phyloP scores from a whole-genome alignment of 2,888 invertebrate genomes.

The Drosophila borealis region DNA sequence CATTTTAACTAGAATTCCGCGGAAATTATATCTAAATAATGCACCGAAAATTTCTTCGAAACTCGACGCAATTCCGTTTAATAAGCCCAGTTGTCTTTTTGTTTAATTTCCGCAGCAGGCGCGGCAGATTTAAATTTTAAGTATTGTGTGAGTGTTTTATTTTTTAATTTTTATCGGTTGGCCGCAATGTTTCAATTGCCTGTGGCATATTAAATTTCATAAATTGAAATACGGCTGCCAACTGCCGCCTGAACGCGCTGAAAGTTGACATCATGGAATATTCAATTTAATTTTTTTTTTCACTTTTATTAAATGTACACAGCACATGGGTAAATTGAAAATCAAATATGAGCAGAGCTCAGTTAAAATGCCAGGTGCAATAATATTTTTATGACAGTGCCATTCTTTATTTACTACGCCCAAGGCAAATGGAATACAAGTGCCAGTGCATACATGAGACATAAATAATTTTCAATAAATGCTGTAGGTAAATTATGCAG shows the following conservation, averaged over 20 bases:
- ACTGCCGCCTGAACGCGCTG: background rate
- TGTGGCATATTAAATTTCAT: constrained; percentile 1
- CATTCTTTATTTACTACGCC: constrained; percentile 6
- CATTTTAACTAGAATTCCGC: background rate
- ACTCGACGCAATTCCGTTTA: background rate
- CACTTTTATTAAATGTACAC: constrained; percentile 1
- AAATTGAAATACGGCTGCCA: background rate
- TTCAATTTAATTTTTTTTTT: too few relatives aligned
- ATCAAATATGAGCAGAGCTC: constrained; percentile 8
- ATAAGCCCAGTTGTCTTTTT: background rate
- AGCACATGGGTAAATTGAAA: constrained; percentile 1
- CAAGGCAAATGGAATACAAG: background rate
- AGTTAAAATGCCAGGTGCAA: background rate
- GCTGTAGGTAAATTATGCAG: background rate
- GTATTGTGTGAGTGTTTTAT: background rate
- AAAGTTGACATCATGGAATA: constrained; percentile 6
- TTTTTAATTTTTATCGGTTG: background rate
- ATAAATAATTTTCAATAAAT: background rate
- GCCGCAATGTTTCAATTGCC: constrained; percentile 1
- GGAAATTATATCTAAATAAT: background rate
- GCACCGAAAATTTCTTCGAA: background rate
- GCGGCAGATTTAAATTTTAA: background rate
- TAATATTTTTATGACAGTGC: constrained; percentile 6
- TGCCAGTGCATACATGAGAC: background rate
- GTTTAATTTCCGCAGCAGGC: background rate